Base-by-base conservation (phyloP, 2,888 invertebrate species). In the Acanthosoma haemorrhoidale region DNA sequence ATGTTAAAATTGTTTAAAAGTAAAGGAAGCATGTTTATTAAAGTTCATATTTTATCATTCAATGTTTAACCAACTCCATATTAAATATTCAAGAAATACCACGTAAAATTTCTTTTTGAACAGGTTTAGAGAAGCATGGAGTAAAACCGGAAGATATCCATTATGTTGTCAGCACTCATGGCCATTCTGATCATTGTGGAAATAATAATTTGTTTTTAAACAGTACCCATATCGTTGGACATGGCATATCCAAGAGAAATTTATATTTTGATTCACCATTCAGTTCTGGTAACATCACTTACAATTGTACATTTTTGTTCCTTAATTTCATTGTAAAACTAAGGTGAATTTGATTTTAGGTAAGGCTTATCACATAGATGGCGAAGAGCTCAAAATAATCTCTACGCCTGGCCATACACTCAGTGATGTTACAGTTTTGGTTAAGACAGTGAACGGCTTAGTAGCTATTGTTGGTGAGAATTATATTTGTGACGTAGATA, bases 131-230 rank as follows among this genome's bases (percentile, higher is more conserved):
- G 9, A 77, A 79, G n/a, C 78, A 87, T 64, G 80, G 82, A 2
- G 32, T 91, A 4, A 76, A 76, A 9, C 84, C 86, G 4, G 82
- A 85, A 5, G 84, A 90, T 75, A 87, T 94, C 21, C 79, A 88
- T 75, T 89, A 85, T 78, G 90, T 94, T 1, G 82, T 97, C 43
- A 91, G 91, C 75, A 92, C 95, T 6, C 96, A 97, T 80, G 93
- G 96, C 0, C 96, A 97, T 80, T 90, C 94, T 0, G 96, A 97
- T 81, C 96, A 97, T 77, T 87, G 88, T 73, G 97, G 97, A 57
- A 96, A 96, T 79, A 92, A 96, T 78, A 93, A 96, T 81, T 83
- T 97, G 38, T 97, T 97, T 79, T 80, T 86, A 25, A 85, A 88
- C 69, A 94, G 95, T 4, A 86, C 86, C 75, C 94, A 95, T 77